Base-by-base conservation (phyloP, 2,888 invertebrate species). In the Strigamia transsilvanica region DNA sequence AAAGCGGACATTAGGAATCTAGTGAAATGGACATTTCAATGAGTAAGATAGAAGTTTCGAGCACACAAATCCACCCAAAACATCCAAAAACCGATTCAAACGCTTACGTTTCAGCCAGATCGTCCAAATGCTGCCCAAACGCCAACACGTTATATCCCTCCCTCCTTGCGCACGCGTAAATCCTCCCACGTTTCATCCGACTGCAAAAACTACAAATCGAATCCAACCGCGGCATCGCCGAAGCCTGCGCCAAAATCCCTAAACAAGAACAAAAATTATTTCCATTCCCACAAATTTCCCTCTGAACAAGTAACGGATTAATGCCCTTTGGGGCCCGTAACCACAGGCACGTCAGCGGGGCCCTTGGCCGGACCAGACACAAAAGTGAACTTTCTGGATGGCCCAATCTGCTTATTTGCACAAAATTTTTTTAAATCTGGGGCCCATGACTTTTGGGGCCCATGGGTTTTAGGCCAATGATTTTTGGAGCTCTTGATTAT, bases 101-200 rank as follows among this genome's bases (percentile, higher is more conserved):
- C 2, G 41, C 12, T 23, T 51, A 80, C 80, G 80, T 93, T 86
- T 94, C 92, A 32, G 94, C 93, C 6, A 96, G 90, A 87, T 94
- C 94, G 88, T 96, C 96, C 81, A 96, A 89, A 87, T 94, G 93
- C 87, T 96, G 96, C 1, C 94, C 96, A 42, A 96, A 89, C 0
- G 95, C 96, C n/a, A 95, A 90, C 2, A 96, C 96, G 87, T 95
- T 94, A 89, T 94, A 97, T 0, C 93, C 92, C 85, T 94, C 92
- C 82, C 92, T 90, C 84, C 93, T 91, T 0, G 95, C 95, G 38
- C 93, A 91, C 0, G 92, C 90, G 87, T 94, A 94, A 51, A 95
- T 91, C 83, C 94, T 91, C 6, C 93, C 93, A 15, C 95, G 90
- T 84, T 92, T 92, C 87, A 92, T 91, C 83, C 93, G 91, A 79